Percentiles rank a stretch among this genome's conserved stretches.
phyloP scores from a whole-genome alignment of 1,140 invertebrate genomes.

The Ceratosolen solmsi region DNA sequence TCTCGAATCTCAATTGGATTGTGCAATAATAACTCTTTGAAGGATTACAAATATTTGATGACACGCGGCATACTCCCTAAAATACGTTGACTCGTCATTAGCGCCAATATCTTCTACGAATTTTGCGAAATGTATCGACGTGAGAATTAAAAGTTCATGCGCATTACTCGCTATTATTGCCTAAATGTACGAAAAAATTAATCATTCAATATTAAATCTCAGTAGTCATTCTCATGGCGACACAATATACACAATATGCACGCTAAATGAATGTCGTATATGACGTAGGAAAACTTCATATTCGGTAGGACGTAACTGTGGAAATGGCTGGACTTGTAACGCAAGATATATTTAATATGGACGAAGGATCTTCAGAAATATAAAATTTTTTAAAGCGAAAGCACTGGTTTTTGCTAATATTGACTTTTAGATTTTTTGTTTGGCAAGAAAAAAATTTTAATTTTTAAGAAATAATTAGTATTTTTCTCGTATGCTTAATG shows the following conservation, averaged over 20 bases:
- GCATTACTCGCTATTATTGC: too few relatives aligned
- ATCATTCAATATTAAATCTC: background rate
- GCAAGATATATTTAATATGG: too few relatives aligned
- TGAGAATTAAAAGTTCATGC: too few relatives aligned
- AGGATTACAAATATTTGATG: background rate
- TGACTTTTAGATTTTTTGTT: too few relatives aligned
- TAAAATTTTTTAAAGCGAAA: too few relatives aligned
- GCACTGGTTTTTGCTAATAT: too few relatives aligned
- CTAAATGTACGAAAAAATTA: background rate
- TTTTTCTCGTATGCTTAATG: background rate
- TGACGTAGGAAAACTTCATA: slow-evolving; percentile 25
- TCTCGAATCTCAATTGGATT: background rate
- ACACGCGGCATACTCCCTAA: background rate
- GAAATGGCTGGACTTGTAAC: too few relatives aligned
- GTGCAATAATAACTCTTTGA: background rate
- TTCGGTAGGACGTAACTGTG: too few relatives aligned
- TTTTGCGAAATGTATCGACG: background rate
- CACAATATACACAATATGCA: background rate
- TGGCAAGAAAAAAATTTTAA: too few relatives aligned
- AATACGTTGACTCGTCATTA: background rate
- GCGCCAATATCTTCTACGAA: background rate
- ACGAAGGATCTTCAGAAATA: too few relatives aligned
- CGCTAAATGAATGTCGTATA: background rate
- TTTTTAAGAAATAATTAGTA: too few relatives aligned
- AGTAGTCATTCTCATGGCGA: background rate